Evolutionary conservation across 2,888 invertebrate species (phyloP).

Genomic region (Cecidostiba fungosa): DNA sequence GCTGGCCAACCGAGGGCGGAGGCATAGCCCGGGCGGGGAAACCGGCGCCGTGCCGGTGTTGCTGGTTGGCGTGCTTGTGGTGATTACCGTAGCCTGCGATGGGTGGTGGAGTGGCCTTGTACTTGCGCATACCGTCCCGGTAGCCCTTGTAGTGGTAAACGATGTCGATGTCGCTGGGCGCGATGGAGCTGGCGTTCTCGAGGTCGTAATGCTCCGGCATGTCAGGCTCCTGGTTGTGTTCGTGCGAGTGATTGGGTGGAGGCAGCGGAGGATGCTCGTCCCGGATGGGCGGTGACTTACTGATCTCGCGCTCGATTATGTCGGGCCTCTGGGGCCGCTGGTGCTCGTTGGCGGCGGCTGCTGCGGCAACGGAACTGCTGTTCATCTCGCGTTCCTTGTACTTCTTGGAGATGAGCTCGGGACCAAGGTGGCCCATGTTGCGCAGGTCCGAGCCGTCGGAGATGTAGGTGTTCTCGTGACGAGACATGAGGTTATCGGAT

Average conservation of each 20-base stretch:
- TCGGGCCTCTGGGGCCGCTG: conserved; percentile 93
- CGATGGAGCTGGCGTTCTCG: conserved; percentile 98
- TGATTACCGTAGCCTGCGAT: conserved; percentile 89
- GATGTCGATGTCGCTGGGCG: conserved; percentile 98
- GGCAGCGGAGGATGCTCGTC: conserved; percentile 92
- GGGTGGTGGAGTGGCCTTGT: conserved; percentile 92
- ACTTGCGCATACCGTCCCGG: conserved; percentile 93
- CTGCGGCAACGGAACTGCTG: neutral
- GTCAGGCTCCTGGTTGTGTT: conserved; percentile 88
- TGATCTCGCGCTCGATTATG: conserved; percentile 95
- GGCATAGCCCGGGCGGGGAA: conserved; percentile 86
- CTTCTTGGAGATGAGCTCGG: conserved; percentile 93
- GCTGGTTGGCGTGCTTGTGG: conserved; percentile 85
- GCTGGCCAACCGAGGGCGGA: conserved; percentile 86
- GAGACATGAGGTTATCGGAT: conserved; percentile 86
- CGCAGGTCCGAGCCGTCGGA: conserved; percentile 86
- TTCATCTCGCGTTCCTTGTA: conserved; percentile 92
- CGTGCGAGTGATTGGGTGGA: conserved; percentile 87
- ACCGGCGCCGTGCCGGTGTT: conserved; percentile 85
- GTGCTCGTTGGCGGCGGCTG: conserved; percentile 83
- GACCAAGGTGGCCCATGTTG: conserved; percentile 89
- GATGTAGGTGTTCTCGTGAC: conserved; percentile 85
- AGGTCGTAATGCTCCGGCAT: conserved; percentile 97
- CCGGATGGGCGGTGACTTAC: conserved; percentile 90
- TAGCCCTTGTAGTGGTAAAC: conserved; percentile 98